These are phyloP conservation scores for Berghia stephanieae DNA, from an alignment of 1,140 invertebrate species.

Conservation along the genomic window DNA sequence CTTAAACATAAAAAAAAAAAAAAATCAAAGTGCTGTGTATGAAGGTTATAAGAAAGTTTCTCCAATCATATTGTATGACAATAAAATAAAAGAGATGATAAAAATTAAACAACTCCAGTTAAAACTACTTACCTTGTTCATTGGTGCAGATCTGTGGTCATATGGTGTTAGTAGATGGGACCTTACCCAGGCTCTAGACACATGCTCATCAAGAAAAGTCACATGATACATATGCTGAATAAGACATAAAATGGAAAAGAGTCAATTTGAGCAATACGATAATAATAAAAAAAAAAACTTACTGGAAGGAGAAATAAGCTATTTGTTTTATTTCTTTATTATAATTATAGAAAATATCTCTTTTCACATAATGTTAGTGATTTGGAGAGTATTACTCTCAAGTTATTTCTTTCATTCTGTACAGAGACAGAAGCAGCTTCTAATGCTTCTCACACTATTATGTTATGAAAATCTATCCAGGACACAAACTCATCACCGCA, in stretches of 20 bases:
- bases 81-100: too few relatives aligned
- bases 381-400: neutral
- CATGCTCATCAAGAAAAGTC: constrained; percentile 70
- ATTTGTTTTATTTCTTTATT: neutral
- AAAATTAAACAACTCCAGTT: too few relatives aligned
- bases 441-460: too few relatives aligned
- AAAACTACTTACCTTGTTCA: neutral
- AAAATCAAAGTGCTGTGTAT: too few relatives aligned
- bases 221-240: constrained; percentile 73
- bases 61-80: too few relatives aligned
- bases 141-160: neutral
- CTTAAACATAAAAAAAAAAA: too few relatives aligned
- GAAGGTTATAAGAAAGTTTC: too few relatives aligned
- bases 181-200: constrained; percentile 71
- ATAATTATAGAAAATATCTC: neutral
- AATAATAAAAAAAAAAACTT: neutral
- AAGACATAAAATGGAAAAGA: neutral
- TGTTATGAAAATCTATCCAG: too few relatives aligned
- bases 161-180: neutral
- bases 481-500: too few relatives aligned
- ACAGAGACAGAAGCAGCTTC: too few relatives aligned
- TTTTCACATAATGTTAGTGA: neutral
- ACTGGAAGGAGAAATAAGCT: too few relatives aligned
- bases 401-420: too few relatives aligned
- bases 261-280: neutral